phyloP scores from a whole-genome alignment of 2,113 vertebrate species.

The Scomber japonicus region DNA sequence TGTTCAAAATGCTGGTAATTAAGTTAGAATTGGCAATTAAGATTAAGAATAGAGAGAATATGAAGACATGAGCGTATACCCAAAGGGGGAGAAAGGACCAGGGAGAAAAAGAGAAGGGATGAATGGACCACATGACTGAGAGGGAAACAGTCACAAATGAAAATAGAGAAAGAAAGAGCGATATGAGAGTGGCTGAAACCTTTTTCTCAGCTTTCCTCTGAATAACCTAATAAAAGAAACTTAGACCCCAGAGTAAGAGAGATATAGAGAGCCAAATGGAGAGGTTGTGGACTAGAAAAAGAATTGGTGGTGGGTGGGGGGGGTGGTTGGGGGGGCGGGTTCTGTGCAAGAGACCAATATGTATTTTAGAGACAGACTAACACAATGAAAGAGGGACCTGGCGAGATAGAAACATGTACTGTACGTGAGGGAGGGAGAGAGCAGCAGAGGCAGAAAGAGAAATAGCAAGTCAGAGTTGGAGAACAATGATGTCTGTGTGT shows the following conservation, averaged over 20 bases:
- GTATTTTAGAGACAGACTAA: constrained; percentile 30
- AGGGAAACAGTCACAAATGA: constrained; percentile 29
- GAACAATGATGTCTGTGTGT: constrained; percentile 59
- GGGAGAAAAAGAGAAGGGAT: constrained; percentile 32
- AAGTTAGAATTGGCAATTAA: constrained; percentile 65
- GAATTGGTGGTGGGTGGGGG: background rate
- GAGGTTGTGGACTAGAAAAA: constrained; percentile 45
- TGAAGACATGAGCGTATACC: constrained; percentile 43
- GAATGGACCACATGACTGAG: constrained; percentile 34
- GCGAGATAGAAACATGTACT: constrained; percentile 40
- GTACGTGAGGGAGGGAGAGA: constrained; percentile 34
- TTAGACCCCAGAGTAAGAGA: constrained; percentile 51
- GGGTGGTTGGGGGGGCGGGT: background rate
- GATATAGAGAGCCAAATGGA: constrained; percentile 47
- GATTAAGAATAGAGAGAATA: constrained; percentile 39
- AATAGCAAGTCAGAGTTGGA: constrained; percentile 46
- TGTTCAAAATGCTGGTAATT: constrained; percentile 70
- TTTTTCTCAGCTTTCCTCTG: constrained; percentile 29
- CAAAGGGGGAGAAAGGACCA: constrained; percentile 41
- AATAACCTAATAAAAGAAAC: constrained; percentile 62
- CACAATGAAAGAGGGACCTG: constrained; percentile 36
- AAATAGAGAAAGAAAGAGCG: constrained; percentile 39
- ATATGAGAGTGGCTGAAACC: constrained; percentile 21
- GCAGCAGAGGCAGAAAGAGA: constrained; percentile 41
- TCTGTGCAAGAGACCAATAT: constrained; percentile 46